Base-by-base conservation (phyloP, 2,888 invertebrate genomes). In the Nymphalis urticae region DNA sequence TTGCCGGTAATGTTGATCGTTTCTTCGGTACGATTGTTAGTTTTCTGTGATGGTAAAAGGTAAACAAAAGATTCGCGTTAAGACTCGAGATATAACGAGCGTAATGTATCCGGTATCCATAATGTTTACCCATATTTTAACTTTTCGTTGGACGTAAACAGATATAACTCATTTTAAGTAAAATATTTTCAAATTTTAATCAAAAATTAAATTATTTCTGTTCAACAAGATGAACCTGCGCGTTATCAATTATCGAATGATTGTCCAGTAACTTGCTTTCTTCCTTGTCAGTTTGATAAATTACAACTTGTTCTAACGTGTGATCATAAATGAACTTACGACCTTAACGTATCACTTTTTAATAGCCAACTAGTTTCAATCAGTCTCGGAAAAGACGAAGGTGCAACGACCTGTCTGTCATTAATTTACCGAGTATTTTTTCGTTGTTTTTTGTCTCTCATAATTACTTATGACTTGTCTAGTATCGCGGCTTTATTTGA, bases 251-350 rank as follows among this genome's bases (percentile, higher is more conserved):
- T 58, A 58, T 42, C 36, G 58, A 19, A 42, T 58, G 10, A 58
- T 58, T 58, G 58, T 58, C 58, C 42, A 59, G 58, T 61, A 62
- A 48, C 64, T 48, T 48, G 50, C 51, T 32, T 63, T 58, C 66
- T 69, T 68, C 71, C 60, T 69, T 66, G 69, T 64, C 66, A 69
- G 61, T 69, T 65, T 71, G 69, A 69, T 71, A 59, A 66, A 71
- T 71, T 64, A 48, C 66, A 51, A 61, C 51, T 48, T 60, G 53
- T n/a, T 66, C 36, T 58, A 61, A 69, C 66, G 66, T 68, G 56
- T 66, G 68, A 61, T 68, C 68, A 61, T 54, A 68, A 71, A 66
- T 63, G 65, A 71, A 68, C 71, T 64, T 47, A 48, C 68, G 71
- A 71, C 68, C 68, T 68, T 56, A 63, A 27, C 62, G 42, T 60